Evolutionary conservation across 92 coral and sea anemone species (phyloP), one percentile per base, ranked within the genome.

Genomic region (Micromussa lordhowensis): DNA sequence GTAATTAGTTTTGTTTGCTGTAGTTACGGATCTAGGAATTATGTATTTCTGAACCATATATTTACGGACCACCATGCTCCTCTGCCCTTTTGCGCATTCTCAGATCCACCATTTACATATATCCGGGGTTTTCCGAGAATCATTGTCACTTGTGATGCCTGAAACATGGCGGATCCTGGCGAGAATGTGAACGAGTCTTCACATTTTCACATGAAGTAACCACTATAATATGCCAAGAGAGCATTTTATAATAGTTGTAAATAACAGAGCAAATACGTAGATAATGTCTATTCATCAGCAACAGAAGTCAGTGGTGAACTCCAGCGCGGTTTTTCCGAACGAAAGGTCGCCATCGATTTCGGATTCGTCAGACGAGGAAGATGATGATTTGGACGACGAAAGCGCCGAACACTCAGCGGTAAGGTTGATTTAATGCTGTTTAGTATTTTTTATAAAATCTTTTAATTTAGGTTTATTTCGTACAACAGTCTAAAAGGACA

Each of bases 301-400:
- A 92, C 91, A 93, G 74, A 92, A 87, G 85, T 92, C 94, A 79
- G 86, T 90, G 91, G 83, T 92, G 61, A 95, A 93, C 85, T 90
- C 98, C 29, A 90, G 91, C 93, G 96, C 94, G 93, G 93, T 93
- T 85, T 88, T 95, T 70, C 92, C 94, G 92, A 94, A 95, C 95
- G 96, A 95, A 88, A 93, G 98, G 92, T 95, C 96, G 92, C 99
- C 99, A 82, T 94, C 98, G 91, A 91, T 94, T 83, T 96, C 99
- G 82, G 99, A 98, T 88, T 98, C 99, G 83, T 97, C 98, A 55
- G 99, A 95, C 80, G 98, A 94, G 81, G 99, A 93, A 74, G 98
- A 96, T 77, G 98, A 96, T 75, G 98, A 96, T 79, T 74, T 90
- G 48, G 98, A 95, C 95, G 94, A 96, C 88, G 98, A 96, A 90